These are phyloP conservation scores for Scartelaos histophorus DNA, from an alignment of 2,113 vertebrate genomes.

Conservation along the genomic window DNA sequence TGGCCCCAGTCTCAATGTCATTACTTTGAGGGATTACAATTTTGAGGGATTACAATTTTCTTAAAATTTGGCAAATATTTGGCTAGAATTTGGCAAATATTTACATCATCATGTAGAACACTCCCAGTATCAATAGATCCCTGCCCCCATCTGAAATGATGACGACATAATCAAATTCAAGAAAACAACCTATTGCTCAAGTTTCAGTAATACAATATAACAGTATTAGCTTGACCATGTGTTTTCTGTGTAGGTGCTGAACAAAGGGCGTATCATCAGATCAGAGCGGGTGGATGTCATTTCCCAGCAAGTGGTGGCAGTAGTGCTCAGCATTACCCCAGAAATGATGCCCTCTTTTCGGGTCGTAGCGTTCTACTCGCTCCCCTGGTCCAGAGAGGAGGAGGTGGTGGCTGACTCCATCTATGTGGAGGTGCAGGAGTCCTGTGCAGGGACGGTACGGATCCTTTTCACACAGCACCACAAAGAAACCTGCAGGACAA, in stretches of 20 bases:
- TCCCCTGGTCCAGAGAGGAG: not conserved
- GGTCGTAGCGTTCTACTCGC: conserved; percentile 82
- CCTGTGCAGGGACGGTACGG: conserved; percentile 83
- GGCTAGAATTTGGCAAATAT: too few relatives aligned
- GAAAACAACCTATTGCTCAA: too few relatives aligned
- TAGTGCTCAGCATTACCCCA: conserved; percentile 65
- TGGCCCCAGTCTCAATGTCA: too few relatives aligned
- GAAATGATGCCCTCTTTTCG: conserved; percentile 89
- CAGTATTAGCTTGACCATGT: not conserved
- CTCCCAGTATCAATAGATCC: too few relatives aligned
- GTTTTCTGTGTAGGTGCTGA: conserved; percentile 78
- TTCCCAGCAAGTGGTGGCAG: conserved; percentile 26
- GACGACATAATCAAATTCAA: too few relatives aligned
- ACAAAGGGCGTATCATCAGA: conserved; percentile 78
- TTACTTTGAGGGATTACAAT: too few relatives aligned
- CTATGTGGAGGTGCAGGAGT: conserved; percentile 83
- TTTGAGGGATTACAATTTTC: too few relatives aligned
- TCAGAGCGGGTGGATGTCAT: conserved; percentile 43
- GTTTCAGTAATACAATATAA: not conserved
- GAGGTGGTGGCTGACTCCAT: conserved; percentile 88
- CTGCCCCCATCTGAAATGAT: too few relatives aligned
- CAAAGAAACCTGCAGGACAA: too few relatives aligned
- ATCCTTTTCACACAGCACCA: not conserved
- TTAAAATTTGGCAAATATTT: too few relatives aligned
- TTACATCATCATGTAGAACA: too few relatives aligned